Conservation (phyloP, 2,797 vertebrate species). For the Sarcophilus harrisii region DNA sequence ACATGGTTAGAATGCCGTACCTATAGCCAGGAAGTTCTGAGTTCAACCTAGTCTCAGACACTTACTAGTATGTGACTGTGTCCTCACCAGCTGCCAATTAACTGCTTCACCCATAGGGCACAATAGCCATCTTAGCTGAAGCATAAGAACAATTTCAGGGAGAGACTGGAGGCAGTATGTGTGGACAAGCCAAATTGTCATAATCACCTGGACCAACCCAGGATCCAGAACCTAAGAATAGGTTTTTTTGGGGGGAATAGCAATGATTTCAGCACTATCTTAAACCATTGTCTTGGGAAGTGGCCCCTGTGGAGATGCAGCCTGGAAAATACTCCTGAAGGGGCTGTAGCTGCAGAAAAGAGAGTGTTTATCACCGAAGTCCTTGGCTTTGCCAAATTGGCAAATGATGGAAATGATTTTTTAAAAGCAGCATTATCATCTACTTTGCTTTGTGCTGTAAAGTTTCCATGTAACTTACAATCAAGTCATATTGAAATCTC, state of each 20-base stretch:
- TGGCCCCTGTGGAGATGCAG: not conserved
- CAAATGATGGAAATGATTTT: not conserved
- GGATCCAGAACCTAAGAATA: not conserved
- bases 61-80: not conserved
- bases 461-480: not conserved
- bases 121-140: not conserved
- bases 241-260: no score
- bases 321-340: not conserved
- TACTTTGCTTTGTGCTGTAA: not conserved
- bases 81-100: not conserved
- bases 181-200: not conserved
- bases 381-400: not conserved
- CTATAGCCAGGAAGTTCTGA: not conserved
- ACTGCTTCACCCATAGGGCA: not conserved
- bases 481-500: not conserved
- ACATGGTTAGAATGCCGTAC: not conserved
- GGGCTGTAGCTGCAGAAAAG: not conserved
- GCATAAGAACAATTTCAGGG: not conserved
- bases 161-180: not conserved
- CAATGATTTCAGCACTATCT: not conserved
- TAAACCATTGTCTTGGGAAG: not conserved
- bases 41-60: not conserved
- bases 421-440: not conserved
- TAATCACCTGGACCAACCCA: not conserved
- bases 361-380: not conserved